phyloP scores from a whole-genome alignment of 2,888 invertebrate species.

The Calliphora vomitoria region DNA sequence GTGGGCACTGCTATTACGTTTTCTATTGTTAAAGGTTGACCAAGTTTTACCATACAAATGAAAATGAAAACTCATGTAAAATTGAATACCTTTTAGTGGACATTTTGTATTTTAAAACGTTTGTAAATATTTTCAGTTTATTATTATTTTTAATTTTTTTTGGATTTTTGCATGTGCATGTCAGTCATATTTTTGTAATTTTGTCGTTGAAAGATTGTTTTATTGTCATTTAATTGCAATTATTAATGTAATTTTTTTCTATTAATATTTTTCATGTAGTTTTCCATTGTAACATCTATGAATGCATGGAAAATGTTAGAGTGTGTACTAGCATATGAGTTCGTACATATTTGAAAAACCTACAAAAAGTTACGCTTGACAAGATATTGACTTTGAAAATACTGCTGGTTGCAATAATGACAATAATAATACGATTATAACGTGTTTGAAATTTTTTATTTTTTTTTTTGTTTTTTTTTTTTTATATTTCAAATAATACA shows the following conservation, averaged over 20 bases:
- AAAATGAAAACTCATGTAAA: constrained; percentile 35
- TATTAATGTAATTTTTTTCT: constrained; percentile 61
- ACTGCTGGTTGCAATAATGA: constrained; percentile 48
- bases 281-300: constrained; percentile 63
- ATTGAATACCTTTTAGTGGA: constrained; percentile 49
- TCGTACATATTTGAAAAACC: constrained; percentile 39
- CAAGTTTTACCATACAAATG: constrained; percentile 57
- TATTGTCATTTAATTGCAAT: constrained; percentile 73
- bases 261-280: constrained; percentile 63
- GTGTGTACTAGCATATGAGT: neutral
- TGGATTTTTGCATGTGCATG: constrained; percentile 70
- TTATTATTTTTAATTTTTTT: constrained; percentile 13
- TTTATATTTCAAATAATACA: neutral
- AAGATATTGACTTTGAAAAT: constrained; percentile 71
- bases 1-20: constrained; percentile 45
- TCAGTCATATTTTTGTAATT: constrained; percentile 65
- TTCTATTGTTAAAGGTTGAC: constrained; percentile 65
- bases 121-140: neutral
- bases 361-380: constrained; percentile 70
- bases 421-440: constrained; percentile 42
- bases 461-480: constrained; percentile 9
- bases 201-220: constrained; percentile 66
- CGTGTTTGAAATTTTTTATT: constrained; percentile 38
- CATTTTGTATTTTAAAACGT: constrained; percentile 55
- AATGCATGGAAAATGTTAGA: constrained; percentile 41